A percentile compares a stretch with the other conserved stretches of the same genome.
Conservation (phyloP, 2,888 invertebrate genomes). For the Tridacna crocea region DNA sequence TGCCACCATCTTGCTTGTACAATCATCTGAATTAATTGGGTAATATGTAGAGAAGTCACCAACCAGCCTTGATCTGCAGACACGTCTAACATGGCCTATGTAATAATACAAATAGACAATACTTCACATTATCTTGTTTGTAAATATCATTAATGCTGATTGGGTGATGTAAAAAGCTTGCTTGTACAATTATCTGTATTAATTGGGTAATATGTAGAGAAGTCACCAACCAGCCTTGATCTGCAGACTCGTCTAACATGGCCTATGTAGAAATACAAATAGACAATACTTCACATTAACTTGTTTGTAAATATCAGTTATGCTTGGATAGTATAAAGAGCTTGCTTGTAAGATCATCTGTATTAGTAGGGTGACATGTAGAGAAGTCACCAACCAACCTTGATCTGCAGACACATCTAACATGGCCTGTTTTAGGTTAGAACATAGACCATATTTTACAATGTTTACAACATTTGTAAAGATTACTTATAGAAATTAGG, state of each 20-base stretch:
- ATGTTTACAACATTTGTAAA: too few species aligned
- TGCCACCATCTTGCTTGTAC: constrained; percentile 95
- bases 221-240: constrained; percentile 94
- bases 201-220: constrained; percentile 89
- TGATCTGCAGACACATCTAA: constrained; percentile 95
- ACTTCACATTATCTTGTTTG: too few species aligned
- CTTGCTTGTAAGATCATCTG: constrained; percentile 96
- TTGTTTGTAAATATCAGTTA: too few species aligned
- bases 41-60: constrained; percentile 90
- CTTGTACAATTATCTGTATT: constrained; percentile 96
- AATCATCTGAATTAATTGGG: constrained; percentile 92
- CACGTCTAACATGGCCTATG: constrained; percentile 97
- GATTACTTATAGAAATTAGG: too few species aligned
- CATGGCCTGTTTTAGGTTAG: constrained; percentile 91
- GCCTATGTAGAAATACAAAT: too few species aligned
- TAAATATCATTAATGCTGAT: neutral
- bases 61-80: constrained; percentile 96
- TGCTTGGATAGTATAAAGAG: too few species aligned
- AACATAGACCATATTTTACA: neutral
- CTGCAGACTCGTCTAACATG: constrained; percentile 96
- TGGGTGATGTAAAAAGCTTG: constrained; percentile 84
- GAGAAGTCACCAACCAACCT: constrained; percentile 93
- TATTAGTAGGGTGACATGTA: constrained; percentile 90
- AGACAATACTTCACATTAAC: too few species aligned
- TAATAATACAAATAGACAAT: neutral